Evolutionary conservation across 2,797 vertebrate genomes (phyloP).

Genomic region (Valencia hispanica): DNA sequence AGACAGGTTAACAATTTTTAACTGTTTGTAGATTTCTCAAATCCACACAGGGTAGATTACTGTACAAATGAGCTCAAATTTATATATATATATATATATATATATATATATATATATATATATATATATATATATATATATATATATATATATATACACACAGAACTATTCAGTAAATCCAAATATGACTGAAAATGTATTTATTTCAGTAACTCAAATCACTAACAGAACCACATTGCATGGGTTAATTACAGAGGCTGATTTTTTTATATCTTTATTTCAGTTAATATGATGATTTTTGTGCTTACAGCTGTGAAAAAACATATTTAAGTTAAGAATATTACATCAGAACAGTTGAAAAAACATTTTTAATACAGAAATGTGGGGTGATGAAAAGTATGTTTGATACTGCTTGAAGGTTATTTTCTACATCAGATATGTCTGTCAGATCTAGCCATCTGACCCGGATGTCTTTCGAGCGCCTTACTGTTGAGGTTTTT

Average conservation of each 20-base stretch:
- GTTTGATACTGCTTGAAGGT: too few relatives aligned
- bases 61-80: not conserved
- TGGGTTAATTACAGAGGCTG: not conserved
- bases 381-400: too few relatives aligned
- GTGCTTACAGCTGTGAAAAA: too few relatives aligned
- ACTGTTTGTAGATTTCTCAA: not conserved
- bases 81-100: too few relatives aligned
- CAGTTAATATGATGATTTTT: not conserved
- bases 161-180: too few relatives aligned
- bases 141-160: too few relatives aligned
- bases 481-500: not conserved
- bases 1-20: not conserved
- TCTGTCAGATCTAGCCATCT: too few relatives aligned
- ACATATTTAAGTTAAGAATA: not conserved
- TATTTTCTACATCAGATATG: too few relatives aligned
- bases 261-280: not conserved
- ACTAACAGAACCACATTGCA: not conserved
- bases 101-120: too few relatives aligned
- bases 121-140: too few relatives aligned
- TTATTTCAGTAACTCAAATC: not conserved
- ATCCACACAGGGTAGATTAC: not conserved
- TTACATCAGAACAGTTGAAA: too few relatives aligned
- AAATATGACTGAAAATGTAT: not conserved
- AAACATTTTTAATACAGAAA: too few relatives aligned
- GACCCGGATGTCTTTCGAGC: not conserved